Conservation (phyloP, 2,113 vertebrate genomes). For the Aegotheles bennettii region DNA sequence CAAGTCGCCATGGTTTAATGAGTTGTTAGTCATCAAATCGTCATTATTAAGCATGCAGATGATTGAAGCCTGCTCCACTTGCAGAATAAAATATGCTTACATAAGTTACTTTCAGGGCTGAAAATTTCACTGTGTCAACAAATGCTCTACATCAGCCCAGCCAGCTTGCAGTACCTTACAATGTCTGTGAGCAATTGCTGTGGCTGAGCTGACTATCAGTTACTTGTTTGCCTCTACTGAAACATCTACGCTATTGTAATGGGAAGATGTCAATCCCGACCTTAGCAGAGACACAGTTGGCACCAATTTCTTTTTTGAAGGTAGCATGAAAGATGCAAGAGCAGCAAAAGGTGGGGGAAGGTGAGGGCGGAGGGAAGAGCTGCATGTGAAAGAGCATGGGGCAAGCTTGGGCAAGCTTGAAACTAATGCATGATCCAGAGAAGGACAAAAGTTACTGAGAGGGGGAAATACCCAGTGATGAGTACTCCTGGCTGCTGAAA, state of each 20-base stretch:
- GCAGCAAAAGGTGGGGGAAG: not conserved
- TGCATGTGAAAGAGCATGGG: not conserved
- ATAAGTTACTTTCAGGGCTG: not conserved
- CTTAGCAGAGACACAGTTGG: not conserved
- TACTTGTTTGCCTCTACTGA: not conserved
- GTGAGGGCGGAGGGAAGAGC: not conserved
- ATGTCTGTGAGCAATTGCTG: not conserved
- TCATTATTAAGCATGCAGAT: not conserved
- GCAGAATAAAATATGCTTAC: not conserved
- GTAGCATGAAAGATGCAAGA: not conserved
- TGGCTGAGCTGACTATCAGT: not conserved
- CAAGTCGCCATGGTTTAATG: not conserved
- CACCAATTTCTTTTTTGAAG: slow-evolving; percentile 26
- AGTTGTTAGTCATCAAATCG: not conserved
- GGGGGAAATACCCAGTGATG: not conserved
- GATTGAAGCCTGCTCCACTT: not conserved
- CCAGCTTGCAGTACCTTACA: not conserved
- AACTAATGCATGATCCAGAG: not conserved
- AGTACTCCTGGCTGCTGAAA: not conserved
- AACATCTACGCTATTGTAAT: not conserved
- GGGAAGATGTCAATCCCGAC: not conserved
- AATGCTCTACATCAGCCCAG: not conserved
- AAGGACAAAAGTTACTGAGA: not conserved
- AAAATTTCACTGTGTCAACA: not conserved
- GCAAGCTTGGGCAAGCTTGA: not conserved